Conservation (phyloP, 1,140 invertebrate species). For the Adoxophyes honmai region DNA sequence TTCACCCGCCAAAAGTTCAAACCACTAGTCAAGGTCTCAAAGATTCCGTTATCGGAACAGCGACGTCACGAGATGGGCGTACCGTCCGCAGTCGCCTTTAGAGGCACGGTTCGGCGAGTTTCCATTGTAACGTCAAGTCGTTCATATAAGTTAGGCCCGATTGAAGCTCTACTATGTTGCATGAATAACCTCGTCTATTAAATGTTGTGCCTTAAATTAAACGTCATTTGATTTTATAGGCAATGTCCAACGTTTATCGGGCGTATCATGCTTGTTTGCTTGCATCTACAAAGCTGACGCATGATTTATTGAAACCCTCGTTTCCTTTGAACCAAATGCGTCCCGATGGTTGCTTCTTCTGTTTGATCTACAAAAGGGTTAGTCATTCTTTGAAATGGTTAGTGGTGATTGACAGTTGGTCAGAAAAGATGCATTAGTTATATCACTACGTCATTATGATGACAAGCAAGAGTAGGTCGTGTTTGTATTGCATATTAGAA, state of each 20-base stretch:
- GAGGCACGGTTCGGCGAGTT: constrained; percentile 21
- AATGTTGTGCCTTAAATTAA: constrained; percentile 8
- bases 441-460: no score
- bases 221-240: neutral
- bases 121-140: constrained; percentile 24
- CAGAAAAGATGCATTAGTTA: no score
- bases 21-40: constrained; percentile 52
- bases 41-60: constrained; percentile 63
- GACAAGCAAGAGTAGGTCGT: no score
- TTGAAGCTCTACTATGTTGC: constrained; percentile 11
- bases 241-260: neutral
- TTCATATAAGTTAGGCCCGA: constrained; percentile 13
- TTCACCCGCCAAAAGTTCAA: constrained; percentile 42
- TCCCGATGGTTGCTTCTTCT: no score
- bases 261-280: neutral
- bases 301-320: no score
- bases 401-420: no score
- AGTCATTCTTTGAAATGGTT: no score
- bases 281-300: neutral
- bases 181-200: constrained; percentile 13
- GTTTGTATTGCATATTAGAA: no score
- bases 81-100: constrained; percentile 17
- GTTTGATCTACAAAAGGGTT: no score
- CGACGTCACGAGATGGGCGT: constrained; percentile 51
- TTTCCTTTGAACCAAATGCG: no score